These are phyloP conservation scores for Gnathochromis pfefferi DNA, from an alignment of 2,113 vertebrate genomes.

Conservation along the genomic window DNA sequence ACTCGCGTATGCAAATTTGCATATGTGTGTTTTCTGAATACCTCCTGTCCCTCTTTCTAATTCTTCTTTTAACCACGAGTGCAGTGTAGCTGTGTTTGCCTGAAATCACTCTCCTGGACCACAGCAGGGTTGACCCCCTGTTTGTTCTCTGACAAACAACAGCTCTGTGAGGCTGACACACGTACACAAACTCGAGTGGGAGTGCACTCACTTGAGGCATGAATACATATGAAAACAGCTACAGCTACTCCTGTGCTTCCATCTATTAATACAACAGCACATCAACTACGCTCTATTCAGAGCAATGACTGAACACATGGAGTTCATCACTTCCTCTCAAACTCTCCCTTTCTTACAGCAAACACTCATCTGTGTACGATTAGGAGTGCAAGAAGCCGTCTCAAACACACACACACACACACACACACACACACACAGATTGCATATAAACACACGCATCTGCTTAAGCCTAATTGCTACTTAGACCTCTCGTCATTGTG, in stretches of 20 bases:
- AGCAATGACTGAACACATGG: conserved; percentile 50
- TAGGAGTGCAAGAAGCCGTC: conserved; percentile 39
- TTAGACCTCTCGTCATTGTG: conserved; percentile 14
- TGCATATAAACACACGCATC: conserved; percentile 25
- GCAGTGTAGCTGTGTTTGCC: not conserved
- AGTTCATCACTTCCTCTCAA: conserved; percentile 55
- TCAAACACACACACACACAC: not conserved
- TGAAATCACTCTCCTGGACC: conserved; percentile 41
- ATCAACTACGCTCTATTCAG: not conserved
- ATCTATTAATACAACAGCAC: not conserved
- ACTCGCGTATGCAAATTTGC: not conserved
- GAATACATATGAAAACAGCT: not conserved
- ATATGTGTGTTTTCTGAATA: not conserved
- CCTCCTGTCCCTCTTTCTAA: not conserved
- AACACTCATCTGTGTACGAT: conserved; percentile 64
- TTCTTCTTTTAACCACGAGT: not conserved
- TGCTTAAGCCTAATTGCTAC: conserved; percentile 48
- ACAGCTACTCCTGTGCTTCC: not conserved
- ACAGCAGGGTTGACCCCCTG: conserved; percentile 25
- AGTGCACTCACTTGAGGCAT: not conserved
- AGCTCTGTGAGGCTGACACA: not conserved
- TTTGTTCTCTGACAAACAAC: not conserved
- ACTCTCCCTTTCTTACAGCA: conserved; percentile 60
- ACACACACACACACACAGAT: not conserved
- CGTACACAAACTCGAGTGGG: not conserved